These are phyloP conservation scores for Characodon lateralis DNA, from an alignment of 2,797 vertebrate genomes.

Conservation along the genomic window DNA sequence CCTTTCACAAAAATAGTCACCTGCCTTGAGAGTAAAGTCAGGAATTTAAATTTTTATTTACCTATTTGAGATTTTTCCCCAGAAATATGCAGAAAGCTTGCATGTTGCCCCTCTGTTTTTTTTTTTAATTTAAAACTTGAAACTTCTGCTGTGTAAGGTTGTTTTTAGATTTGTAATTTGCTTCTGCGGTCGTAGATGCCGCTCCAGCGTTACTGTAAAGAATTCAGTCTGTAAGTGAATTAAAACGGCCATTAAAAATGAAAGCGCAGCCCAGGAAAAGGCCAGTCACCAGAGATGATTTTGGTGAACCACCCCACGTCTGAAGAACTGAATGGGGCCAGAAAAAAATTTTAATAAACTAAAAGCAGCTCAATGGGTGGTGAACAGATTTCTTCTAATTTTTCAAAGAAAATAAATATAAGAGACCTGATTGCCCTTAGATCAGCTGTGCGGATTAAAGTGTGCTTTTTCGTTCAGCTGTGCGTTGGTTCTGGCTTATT, in stretches of 20 bases:
- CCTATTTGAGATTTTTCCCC: not conserved
- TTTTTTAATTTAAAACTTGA: not conserved
- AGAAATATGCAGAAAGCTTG: not conserved
- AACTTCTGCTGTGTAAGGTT: not conserved
- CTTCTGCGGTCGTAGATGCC: constrained; percentile 3
- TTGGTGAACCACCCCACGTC: not conserved
- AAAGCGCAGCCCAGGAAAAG: constrained; percentile 18
- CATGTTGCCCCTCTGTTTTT: not conserved
- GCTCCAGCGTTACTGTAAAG: not conserved
- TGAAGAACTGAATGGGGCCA: constrained; percentile 14
- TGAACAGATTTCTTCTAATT: constrained; percentile 15
- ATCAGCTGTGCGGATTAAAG: not conserved
- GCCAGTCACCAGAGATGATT: constrained; percentile 11
- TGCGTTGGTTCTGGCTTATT: not conserved
- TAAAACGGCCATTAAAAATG: constrained; percentile 35
- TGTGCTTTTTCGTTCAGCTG: constrained; percentile 10
- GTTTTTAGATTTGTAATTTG: constrained; percentile 14
- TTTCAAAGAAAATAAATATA: not conserved
- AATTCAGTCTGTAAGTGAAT: constrained; percentile 18
- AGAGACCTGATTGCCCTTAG: constrained; percentile 12
- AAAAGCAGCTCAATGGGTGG: not conserved
- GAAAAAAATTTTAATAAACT: not conserved
- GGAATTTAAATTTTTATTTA: not conserved
- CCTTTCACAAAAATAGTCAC: not conserved
- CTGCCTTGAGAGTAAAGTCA: not conserved